These are phyloP conservation scores for Tringa solitaria DNA, from an alignment of 2,113 vertebrate genomes.

Conservation along the genomic window DNA sequence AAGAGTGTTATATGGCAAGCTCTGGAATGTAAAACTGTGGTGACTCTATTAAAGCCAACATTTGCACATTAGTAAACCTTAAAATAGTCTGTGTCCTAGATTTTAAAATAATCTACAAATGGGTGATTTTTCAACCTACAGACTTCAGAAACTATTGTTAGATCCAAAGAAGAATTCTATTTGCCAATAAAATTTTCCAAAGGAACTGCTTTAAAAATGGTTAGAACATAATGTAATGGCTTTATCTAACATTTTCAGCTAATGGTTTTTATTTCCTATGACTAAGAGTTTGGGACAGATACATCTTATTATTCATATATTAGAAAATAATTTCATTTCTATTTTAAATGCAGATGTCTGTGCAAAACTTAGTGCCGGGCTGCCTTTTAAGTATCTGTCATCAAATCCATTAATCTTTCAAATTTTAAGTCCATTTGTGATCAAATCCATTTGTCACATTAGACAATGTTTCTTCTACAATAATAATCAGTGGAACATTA, in stretches of 20 bases:
- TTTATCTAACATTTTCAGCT: slow-evolving; percentile 12
- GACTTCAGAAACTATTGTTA: not conserved
- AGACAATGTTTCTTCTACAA: not conserved
- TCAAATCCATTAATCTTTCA: not conserved
- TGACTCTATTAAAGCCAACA: not conserved
- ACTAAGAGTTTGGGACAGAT: slow-evolving; percentile 43
- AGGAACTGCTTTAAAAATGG: slow-evolving; percentile 5
- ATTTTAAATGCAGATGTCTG: slow-evolving; percentile 3
- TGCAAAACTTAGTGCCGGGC: not conserved
- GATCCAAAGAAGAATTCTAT: slow-evolving; percentile 21
- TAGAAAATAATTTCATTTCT: slow-evolving; percentile 52
- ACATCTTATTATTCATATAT: slow-evolving; percentile 41
- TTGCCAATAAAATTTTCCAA: slow-evolving; percentile 41
- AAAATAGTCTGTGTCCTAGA: slow-evolving; percentile 20
- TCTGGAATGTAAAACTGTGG: not conserved
- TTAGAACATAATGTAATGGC: slow-evolving; percentile 49
- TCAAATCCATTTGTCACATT: not conserved
- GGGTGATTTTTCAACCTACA: slow-evolving; percentile 27
- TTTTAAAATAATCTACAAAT: slow-evolving; percentile 48
- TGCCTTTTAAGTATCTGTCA: slow-evolving; percentile 43
- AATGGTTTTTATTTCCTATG: slow-evolving; percentile 8
- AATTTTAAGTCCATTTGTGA: slow-evolving; percentile 10
- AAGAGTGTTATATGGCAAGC: not conserved
- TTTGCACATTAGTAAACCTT: slow-evolving; percentile 9
- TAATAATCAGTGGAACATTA: not conserved